phyloP scores from a whole-genome alignment of 2,888 invertebrate genomes.

The Macaria liturata region DNA sequence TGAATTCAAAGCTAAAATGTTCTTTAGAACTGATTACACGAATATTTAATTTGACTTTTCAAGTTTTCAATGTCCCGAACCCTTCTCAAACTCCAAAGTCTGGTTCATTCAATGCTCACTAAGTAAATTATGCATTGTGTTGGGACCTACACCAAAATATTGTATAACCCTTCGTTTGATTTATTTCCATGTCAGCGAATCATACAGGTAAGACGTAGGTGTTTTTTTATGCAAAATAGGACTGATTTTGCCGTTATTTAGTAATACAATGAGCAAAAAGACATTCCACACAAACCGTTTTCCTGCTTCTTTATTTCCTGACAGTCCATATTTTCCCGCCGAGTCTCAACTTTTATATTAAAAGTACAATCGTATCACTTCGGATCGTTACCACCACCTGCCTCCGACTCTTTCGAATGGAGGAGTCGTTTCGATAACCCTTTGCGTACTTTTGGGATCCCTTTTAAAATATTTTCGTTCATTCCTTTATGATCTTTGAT shows the following conservation, averaged over 20 bases:
- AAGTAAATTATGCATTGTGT: slow-evolving; percentile 44
- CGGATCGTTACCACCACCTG: slow-evolving; percentile 17
- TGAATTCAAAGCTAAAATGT: not conserved
- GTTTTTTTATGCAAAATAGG: no score
- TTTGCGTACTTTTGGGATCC: slow-evolving; percentile 11
- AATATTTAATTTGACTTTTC: slow-evolving; percentile 18
- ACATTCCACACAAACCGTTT: no score
- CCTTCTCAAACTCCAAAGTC: slow-evolving; percentile 25
- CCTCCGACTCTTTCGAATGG: slow-evolving; percentile 13
- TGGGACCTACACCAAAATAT: slow-evolving; percentile 32
- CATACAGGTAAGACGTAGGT: no score
- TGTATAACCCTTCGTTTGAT: not conserved
- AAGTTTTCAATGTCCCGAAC: slow-evolving; percentile 6
- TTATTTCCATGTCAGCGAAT: slow-evolving; percentile 16
- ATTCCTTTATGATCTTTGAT: no score
- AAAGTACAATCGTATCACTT: slow-evolving; percentile 10
- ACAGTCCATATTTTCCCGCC: slow-evolving; percentile 20
- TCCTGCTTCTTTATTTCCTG: not conserved
- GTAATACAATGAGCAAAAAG: no score
- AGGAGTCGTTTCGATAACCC: slow-evolving; percentile 14
- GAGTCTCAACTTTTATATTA: slow-evolving; percentile 31
- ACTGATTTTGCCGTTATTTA: no score
- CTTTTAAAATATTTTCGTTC: slow-evolving; percentile 16
- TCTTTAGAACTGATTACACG: slow-evolving; percentile 5
- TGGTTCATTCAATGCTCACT: slow-evolving; percentile 20